Conservation (phyloP, 1,140 invertebrate genomes). For the Pseudomyrmex flavicornis region DNA sequence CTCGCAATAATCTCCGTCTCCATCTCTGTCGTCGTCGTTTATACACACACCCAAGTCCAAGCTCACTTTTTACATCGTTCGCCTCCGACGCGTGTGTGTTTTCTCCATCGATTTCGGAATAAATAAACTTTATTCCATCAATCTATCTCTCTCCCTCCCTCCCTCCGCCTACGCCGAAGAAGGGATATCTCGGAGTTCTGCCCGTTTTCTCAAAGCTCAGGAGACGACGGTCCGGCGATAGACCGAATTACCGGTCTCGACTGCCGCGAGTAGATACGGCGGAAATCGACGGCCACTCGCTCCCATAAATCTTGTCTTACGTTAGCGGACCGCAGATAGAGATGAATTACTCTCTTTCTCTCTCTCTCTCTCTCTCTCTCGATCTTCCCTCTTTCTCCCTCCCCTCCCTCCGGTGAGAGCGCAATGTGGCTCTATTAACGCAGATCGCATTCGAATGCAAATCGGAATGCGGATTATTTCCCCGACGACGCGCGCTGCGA, state of each 20-base stretch:
- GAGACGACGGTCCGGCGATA: slow-evolving; percentile 39
- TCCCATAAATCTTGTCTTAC: slow-evolving; percentile 54
- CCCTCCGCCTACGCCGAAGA: too few species aligned
- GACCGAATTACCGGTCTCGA: slow-evolving; percentile 42
- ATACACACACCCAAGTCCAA: too few species aligned
- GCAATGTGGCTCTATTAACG: slow-evolving; percentile 45
- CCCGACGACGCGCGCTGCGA: slow-evolving; percentile 17
- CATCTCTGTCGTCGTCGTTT: background rate
- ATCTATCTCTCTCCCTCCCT: background rate
- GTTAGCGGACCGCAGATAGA: slow-evolving; percentile 34
- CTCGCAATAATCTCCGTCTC: slow-evolving; percentile 39
- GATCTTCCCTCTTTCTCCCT: too few species aligned
- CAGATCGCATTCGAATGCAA: slow-evolving; percentile 57
- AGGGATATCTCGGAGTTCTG: background rate
- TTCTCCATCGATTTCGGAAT: slow-evolving; percentile 31
- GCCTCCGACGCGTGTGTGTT: background rate
- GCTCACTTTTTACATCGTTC: background rate
- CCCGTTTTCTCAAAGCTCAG: slow-evolving; percentile 26
- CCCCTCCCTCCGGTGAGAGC: background rate
- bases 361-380: background rate
- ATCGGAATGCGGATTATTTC: slow-evolving; percentile 53
- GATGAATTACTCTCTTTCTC: slow-evolving; percentile 38
- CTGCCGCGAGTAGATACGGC: slow-evolving; percentile 52
- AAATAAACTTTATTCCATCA: slow-evolving; percentile 59
- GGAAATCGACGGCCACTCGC: slow-evolving; percentile 39